phyloP scores from a whole-genome alignment of 2,113 vertebrate genomes.

The Ptychochromis oligacanthus region DNA sequence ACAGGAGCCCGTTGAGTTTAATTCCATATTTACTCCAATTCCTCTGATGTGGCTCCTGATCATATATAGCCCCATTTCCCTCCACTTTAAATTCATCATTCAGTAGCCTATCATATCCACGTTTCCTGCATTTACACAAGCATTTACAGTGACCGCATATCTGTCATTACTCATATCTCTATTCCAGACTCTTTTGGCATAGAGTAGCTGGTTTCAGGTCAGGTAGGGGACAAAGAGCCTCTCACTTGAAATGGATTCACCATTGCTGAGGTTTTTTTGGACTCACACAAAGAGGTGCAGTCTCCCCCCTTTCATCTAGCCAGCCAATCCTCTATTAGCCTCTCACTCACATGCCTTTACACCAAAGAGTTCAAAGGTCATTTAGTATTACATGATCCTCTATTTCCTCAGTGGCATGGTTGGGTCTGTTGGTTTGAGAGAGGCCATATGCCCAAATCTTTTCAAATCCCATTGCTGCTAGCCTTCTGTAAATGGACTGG shows the following conservation, averaged over 20 bases:
- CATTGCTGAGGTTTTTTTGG: constrained; percentile 69
- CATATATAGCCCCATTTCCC: constrained; percentile 52
- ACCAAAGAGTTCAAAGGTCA: constrained; percentile 64
- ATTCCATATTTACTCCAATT: constrained; percentile 38
- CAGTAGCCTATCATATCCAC: constrained; percentile 60
- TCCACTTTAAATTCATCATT: constrained; percentile 65
- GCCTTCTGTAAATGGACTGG: too few relatives aligned
- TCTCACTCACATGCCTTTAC: constrained; percentile 34
- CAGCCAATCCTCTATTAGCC: constrained; percentile 57
- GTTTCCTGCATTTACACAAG: constrained; percentile 67
- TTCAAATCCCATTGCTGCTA: constrained; percentile 35
- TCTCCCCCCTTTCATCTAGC: constrained; percentile 49
- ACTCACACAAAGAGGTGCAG: constrained; percentile 67
- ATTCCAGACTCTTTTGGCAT: constrained; percentile 68
- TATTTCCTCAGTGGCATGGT: constrained; percentile 39
- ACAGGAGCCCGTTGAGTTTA: constrained; percentile 52
- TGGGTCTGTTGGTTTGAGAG: constrained; percentile 39
- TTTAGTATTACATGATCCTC: constrained; percentile 43
- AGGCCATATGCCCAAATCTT: constrained; percentile 23
- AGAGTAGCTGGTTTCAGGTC: constrained; percentile 66
- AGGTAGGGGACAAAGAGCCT: constrained; percentile 66
- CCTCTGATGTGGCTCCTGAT: constrained; percentile 60
- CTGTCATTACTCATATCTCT: constrained; percentile 69
- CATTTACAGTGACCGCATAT: constrained; percentile 61
- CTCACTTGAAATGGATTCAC: constrained; percentile 76